phyloP scores from a whole-genome alignment of 2,113 vertebrate species.

The Sprattus sprattus region DNA sequence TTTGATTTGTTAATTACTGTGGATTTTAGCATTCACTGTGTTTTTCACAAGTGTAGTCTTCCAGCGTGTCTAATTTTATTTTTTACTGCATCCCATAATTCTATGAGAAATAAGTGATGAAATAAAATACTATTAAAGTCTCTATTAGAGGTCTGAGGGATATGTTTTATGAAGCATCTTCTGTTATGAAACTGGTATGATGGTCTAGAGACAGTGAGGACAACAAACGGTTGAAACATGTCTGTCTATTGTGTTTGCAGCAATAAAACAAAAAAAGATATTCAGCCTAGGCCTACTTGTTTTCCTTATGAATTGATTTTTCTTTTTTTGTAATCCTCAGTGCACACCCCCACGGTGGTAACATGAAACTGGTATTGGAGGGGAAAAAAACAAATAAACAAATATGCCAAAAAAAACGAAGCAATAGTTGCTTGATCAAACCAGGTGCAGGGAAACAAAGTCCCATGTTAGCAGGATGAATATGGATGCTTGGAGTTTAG shows the following conservation, averaged over 20 bases:
- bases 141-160: too few species aligned
- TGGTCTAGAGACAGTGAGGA: background rate
- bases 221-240: background rate
- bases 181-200: too few species aligned
- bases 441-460: background rate
- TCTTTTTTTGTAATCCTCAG: background rate
- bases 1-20: background rate
- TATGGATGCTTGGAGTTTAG: background rate
- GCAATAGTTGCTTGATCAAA: background rate
- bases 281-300: background rate
- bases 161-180: too few species aligned
- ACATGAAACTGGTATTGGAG: background rate
- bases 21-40: background rate
- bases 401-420: background rate
- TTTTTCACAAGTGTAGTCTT: background rate
- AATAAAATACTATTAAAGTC: too few species aligned
- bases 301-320: background rate
- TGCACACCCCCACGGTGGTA: background rate
- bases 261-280: background rate
- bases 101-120: too few species aligned
- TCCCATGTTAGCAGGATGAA: background rate
- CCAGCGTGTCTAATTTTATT: background rate
- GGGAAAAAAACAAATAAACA: too few species aligned
- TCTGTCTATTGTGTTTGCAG: background rate
- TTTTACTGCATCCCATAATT: too few species aligned